Evolutionary conservation across 2,113 vertebrate genomes (phyloP).

Genomic region (Tenebrosternarchus preto): DNA sequence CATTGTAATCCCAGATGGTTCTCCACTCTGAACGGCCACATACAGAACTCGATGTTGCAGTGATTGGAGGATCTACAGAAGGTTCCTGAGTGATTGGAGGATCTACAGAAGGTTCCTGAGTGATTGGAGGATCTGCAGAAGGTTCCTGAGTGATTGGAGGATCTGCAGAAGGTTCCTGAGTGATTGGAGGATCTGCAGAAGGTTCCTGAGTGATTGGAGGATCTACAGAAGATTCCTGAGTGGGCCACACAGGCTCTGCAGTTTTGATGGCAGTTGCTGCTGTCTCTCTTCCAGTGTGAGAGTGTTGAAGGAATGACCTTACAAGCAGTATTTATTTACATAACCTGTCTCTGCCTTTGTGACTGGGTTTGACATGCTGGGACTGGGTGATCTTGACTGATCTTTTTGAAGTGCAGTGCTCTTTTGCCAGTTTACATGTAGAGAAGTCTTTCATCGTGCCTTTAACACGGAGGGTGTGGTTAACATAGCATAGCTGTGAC

Average conservation of each 20-base stretch:
- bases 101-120: slow-evolving; percentile 29
- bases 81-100: slow-evolving; percentile 22
- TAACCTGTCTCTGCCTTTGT: neutral
- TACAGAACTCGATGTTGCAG: neutral
- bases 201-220: neutral
- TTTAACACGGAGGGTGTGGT: neutral
- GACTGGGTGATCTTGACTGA: neutral
- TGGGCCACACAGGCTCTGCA: neutral
- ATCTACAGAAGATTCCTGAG: slow-evolving; percentile 28
- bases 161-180: slow-evolving; percentile 8
- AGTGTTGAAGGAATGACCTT: neutral
- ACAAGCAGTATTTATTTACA: neutral
- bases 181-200: slow-evolving; percentile 5
- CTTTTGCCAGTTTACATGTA: neutral
- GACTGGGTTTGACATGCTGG: neutral
- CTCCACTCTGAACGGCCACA: neutral
- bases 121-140: neutral
- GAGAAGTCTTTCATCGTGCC: neutral
- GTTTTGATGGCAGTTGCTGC: neutral
- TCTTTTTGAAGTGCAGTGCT: neutral
- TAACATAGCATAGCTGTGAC: slow-evolving; percentile 16
- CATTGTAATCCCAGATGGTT: neutral
- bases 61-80: slow-evolving; percentile 13
- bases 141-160: slow-evolving; percentile 6
- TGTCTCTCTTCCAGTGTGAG: neutral